phyloP scores from a whole-genome alignment of 2,797 vertebrate genomes.

The Hydrophis major region DNA sequence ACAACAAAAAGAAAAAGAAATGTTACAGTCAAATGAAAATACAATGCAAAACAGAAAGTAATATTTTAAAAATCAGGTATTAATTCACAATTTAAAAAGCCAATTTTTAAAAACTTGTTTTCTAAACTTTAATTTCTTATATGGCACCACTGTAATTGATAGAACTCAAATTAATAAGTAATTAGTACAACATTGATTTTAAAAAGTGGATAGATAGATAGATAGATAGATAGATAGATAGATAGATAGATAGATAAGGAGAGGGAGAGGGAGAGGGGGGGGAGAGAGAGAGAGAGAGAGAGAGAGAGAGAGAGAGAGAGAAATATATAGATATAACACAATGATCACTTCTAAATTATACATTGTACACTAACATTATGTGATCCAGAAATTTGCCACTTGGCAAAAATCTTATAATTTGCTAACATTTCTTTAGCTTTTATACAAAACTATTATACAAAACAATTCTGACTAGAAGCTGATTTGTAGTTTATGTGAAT shows the following conservation, averaged over 20 bases:
- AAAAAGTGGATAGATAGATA: not conserved
- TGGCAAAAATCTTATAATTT: not conserved
- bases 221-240: too few relatives aligned
- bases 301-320: too few relatives aligned
- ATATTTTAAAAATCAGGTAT: conserved; percentile 60
- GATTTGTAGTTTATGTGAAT: not conserved
- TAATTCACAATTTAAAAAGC: conserved; percentile 46
- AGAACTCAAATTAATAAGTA: conserved; percentile 6
- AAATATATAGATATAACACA: too few relatives aligned
- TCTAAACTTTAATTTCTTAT: conserved; percentile 25
- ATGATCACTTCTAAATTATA: not conserved
- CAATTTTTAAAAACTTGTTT: conserved; percentile 44
- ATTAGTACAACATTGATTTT: conserved; percentile 1
- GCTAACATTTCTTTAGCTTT: not conserved
- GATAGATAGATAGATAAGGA: too few relatives aligned
- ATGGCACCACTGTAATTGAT: conserved; percentile 38
- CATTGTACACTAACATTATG: not conserved
- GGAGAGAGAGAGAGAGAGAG: too few relatives aligned
- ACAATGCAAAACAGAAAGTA: conserved; percentile 71
- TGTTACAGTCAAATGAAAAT: conserved; percentile 84
- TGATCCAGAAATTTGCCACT: not conserved
- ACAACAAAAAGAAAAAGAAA: conserved; percentile 85
- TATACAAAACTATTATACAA: not conserved
- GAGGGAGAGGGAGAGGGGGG: too few relatives aligned
- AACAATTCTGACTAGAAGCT: not conserved